Evolutionary conservation across 2,888 invertebrate genomes (phyloP).

Genomic region (Seladonia tumulorum): DNA sequence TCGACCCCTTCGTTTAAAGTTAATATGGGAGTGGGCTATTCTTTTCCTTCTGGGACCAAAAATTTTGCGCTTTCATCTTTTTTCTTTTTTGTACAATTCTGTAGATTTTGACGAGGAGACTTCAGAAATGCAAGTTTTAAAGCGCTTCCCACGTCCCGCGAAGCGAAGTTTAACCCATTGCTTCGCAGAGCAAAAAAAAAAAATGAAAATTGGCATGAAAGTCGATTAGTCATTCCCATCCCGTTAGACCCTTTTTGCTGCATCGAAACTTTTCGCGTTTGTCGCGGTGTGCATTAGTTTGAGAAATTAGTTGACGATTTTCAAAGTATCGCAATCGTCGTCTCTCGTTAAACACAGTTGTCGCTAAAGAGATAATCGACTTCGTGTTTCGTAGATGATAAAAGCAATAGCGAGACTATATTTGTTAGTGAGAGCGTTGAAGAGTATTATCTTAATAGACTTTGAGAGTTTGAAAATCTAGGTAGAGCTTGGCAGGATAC

Average conservation of each 20-base stretch:
- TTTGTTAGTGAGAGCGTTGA: not conserved
- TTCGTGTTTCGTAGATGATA: not conserved
- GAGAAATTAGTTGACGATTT: conserved; percentile 1
- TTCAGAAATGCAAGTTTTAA: no score
- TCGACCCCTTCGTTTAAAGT: not conserved
- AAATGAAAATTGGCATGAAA: not conserved
- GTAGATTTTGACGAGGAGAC: no score
- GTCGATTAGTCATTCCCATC: not conserved
- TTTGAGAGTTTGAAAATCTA: not conserved
- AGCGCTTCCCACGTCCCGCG: no score
- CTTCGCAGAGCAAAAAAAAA: not conserved
- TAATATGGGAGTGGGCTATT: not conserved
- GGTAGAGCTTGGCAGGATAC: conserved; percentile 44
- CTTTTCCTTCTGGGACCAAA: no score
- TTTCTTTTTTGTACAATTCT: no score
- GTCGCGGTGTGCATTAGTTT: not conserved
- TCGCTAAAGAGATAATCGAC: not conserved
- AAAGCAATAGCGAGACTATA: not conserved
- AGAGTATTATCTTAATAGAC: not conserved
- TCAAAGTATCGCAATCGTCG: not conserved
- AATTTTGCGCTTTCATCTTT: no score
- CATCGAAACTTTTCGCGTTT: not conserved
- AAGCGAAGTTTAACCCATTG: no score
- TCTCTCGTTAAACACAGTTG: not conserved
- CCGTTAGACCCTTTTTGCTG: not conserved